A percentile compares a stretch with the other conserved stretches of the same genome.
Evolutionary conservation across 2,888 invertebrate species (phyloP).

Genomic region (Danaus chrysippus): DNA sequence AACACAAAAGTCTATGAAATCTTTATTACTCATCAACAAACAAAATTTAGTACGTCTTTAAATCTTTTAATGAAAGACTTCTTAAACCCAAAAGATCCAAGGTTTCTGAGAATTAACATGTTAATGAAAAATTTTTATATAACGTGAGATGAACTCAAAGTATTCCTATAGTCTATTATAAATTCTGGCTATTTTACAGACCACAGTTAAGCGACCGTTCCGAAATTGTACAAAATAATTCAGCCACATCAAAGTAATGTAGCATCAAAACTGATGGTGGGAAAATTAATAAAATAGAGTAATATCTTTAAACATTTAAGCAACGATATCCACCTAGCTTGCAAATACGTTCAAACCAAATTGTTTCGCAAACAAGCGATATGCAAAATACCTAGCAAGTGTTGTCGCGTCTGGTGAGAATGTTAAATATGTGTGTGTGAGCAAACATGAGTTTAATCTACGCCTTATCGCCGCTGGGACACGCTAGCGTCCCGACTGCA

Average conservation of each 20-base stretch:
- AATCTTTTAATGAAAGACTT: slow-evolving; percentile 1
- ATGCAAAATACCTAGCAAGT: slow-evolving; percentile 65
- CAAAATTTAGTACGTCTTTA: neutral
- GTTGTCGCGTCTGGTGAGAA: slow-evolving; percentile 63
- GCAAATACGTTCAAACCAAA: slow-evolving; percentile 61
- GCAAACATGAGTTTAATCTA: slow-evolving; percentile 74
- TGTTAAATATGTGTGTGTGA: slow-evolving; percentile 71
- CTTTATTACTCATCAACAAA: neutral
- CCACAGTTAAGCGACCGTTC: neutral
- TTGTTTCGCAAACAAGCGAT: slow-evolving; percentile 66
- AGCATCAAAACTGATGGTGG: neutral
- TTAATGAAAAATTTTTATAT: neutral
- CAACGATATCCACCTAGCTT: slow-evolving; percentile 34
- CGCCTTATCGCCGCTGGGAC: slow-evolving; percentile 60
- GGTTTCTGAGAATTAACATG: neutral
- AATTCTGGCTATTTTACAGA: neutral
- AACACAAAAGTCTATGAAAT: slow-evolving; percentile 4
- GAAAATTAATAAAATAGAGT: slow-evolving; percentile 12
- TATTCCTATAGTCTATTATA: neutral
- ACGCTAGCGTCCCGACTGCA: slow-evolving; percentile 34
- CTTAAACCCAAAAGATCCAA: slow-evolving; percentile 2
- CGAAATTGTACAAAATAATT: neutral
- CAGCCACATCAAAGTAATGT: neutral
- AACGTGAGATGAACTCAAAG: neutral
- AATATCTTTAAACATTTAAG: slow-evolving; percentile 25